Evolutionary conservation across 2,888 invertebrate genomes (phyloP), one percentile per base, ranked within the genome.

Genomic region (Drosophila helvetica): DNA sequence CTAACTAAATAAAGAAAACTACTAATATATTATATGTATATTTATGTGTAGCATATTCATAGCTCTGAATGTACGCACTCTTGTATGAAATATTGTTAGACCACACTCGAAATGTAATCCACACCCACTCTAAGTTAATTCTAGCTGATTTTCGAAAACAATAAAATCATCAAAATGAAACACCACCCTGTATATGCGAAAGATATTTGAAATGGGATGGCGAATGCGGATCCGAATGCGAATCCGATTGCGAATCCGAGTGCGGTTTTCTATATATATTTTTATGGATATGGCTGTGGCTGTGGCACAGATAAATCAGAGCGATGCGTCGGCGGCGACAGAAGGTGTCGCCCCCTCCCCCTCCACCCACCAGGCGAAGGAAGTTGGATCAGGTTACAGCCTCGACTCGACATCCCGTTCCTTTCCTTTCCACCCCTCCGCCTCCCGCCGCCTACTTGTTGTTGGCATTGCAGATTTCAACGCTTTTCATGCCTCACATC

Each of bases 401-500:
- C n/a, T n/a, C 19, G 19, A 12, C 43, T 52, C 56, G 22, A 22
- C 5, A 22, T 22, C 33, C 38, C 46, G 8, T 18, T 30, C 55
- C n/a, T n/a, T n/a, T n/a, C n/a, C 30, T 48, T 55, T 66, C 61
- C 78, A 74, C 64, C 80, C 68, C 75, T 68, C 61, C 78, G 70
- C 64, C 80, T 66, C 75, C 66, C 22, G 22, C 22, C 78, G 50
- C 15, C 19, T 43, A 47, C 57, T 42, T 22, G 25, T 82, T 80
- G 85, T 82, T 80, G 83, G 79, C 79, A 68, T 65, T 75, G 83
- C 75, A 70, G 75, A 82, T 84, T 82, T 83, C 80, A 83, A 77
- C 82, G 82, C 82, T 84, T 80, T 78, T 71, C 78, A 78, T 63
- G 79, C 51, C 70, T 62, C 48, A 66, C 46, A 50, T 58, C 30